Conservation (phyloP, 2,113 vertebrate genomes). For the Agelaius phoeniceus region DNA sequence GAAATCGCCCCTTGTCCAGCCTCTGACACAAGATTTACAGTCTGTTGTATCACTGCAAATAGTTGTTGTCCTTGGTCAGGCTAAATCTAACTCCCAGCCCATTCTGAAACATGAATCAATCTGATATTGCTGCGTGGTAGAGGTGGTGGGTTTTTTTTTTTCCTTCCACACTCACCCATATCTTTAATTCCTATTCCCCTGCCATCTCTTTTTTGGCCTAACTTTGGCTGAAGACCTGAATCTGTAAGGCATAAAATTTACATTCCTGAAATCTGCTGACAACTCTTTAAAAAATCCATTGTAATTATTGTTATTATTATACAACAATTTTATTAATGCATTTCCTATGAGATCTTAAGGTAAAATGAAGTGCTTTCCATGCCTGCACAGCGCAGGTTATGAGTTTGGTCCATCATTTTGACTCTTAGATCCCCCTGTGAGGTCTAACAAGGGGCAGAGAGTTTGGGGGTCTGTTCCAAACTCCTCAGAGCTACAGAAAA, state of each 20-base stretch:
- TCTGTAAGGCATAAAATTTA: background rate
- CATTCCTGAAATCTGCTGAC: background rate
- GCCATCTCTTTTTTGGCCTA: background rate
- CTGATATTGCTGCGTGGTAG: background rate
- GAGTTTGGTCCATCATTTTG: background rate
- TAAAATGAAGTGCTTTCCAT: background rate
- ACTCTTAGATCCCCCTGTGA: background rate
- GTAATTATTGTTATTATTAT: background rate
- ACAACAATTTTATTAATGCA: background rate
- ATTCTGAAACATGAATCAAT: constrained; percentile 16
- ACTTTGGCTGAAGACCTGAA: background rate
- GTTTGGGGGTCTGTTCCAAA: background rate
- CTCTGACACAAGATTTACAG: constrained; percentile 27
- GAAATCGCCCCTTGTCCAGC: background rate
- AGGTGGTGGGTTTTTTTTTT: background rate
- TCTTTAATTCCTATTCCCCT: background rate
- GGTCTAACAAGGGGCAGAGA: background rate
- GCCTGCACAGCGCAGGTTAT: background rate
- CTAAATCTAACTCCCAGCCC: constrained; percentile 20
- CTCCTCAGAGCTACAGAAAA: background rate
- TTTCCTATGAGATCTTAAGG: background rate
- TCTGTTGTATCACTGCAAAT: constrained; percentile 18
- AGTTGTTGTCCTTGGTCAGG: constrained; percentile 48
- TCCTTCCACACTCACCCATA: background rate
- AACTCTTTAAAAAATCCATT: background rate